phyloP scores from a whole-genome alignment of 1,140 invertebrate genomes.

The Macrobrachium nipponense region DNA sequence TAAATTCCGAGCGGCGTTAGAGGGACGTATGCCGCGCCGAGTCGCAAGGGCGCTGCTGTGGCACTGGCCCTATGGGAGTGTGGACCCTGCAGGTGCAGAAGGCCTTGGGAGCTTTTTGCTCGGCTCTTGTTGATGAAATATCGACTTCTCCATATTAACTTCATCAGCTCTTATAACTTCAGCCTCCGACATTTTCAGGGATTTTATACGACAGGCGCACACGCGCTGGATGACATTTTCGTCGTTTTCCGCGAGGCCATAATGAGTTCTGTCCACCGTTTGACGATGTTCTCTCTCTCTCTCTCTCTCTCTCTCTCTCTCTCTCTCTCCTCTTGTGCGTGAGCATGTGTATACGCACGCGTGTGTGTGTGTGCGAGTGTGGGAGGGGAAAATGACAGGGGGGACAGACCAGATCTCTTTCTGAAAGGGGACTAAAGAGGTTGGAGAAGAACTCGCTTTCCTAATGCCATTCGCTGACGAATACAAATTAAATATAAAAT shows the following conservation, averaged over 20 bases:
- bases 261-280: not conserved
- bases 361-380: too few species aligned
- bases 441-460: too few species aligned
- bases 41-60: not conserved
- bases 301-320: too few species aligned
- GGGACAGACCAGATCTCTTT: too few species aligned
- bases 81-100: not conserved
- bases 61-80: not conserved
- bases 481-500: too few species aligned
- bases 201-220: slow-evolving; percentile 9
- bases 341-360: too few species aligned
- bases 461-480: too few species aligned
- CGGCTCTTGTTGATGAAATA: slow-evolving; percentile 16
- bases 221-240: slow-evolving; percentile 9
- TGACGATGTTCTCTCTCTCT: not conserved
- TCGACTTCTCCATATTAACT: slow-evolving; percentile 26
- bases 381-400: too few species aligned
- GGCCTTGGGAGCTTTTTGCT: slow-evolving; percentile 2
- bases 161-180: slow-evolving; percentile 26
- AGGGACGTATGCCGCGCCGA: not conserved
- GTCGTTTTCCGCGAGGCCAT: not conserved
- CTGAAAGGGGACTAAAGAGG: too few species aligned
- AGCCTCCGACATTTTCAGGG: slow-evolving; percentile 13
- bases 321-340: too few species aligned
- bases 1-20: not conserved